Conservation (phyloP, 2,113 vertebrate species). For the Amphiprion ocellaris region DNA sequence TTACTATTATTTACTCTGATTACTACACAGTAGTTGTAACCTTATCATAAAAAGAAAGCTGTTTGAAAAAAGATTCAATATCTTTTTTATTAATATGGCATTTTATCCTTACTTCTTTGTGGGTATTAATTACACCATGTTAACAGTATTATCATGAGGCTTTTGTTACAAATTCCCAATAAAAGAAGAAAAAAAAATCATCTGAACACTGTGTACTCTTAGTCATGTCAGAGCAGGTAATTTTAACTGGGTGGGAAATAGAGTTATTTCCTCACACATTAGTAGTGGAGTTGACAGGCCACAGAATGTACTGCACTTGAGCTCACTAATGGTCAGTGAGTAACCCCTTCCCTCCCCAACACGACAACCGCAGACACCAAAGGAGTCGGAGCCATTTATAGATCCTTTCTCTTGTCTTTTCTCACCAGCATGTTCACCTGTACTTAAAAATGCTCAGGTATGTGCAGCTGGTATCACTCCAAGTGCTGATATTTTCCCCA, state of each 20-base stretch:
- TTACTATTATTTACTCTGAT: background rate
- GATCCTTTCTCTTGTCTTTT: slow-evolving; percentile 40
- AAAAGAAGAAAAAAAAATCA: slow-evolving; percentile 14
- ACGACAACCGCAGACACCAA: slow-evolving; percentile 51
- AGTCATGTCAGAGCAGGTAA: slow-evolving; percentile 61
- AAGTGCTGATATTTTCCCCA: background rate
- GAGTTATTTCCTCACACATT: slow-evolving; percentile 80
- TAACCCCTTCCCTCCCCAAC: slow-evolving; percentile 40
- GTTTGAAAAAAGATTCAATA: background rate
- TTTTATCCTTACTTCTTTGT: background rate
- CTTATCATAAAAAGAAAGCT: background rate
- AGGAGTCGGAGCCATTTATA: slow-evolving; percentile 69
- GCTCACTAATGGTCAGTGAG: slow-evolving; percentile 81
- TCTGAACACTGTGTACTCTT: slow-evolving; percentile 59
- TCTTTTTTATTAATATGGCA: background rate
- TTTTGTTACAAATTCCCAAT: slow-evolving; percentile 35
- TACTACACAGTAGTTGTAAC: background rate
- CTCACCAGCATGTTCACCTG: slow-evolving; percentile 42
- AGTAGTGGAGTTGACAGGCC: slow-evolving; percentile 76
- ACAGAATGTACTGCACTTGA: slow-evolving; percentile 74
- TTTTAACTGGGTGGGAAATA: slow-evolving; percentile 68
- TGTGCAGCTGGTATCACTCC: slow-evolving; percentile 6
- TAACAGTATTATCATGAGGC: slow-evolving; percentile 23
- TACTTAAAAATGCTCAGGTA: slow-evolving; percentile 34
- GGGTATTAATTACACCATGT: slow-evolving; percentile 2